A percentile compares a stretch with the other conserved stretches of the same genome.
Conservation (phyloP, 2,797 vertebrate genomes). For the Lutra lutra region DNA sequence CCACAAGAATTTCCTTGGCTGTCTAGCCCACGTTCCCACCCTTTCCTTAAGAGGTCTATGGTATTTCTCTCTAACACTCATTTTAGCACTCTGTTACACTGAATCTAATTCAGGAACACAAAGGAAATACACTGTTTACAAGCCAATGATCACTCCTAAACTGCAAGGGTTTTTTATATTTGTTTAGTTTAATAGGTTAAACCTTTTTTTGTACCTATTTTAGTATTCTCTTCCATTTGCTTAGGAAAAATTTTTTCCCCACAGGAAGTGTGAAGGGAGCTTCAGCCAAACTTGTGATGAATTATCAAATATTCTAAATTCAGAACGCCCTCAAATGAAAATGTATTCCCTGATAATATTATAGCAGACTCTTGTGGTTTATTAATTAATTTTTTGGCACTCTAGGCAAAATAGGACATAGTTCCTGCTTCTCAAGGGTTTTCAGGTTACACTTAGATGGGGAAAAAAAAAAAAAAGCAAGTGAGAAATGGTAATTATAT, state of each 20-base stretch:
- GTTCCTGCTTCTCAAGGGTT: background rate
- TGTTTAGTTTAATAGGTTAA: background rate
- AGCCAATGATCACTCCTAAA: constrained; percentile 20
- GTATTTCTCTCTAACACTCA: background rate
- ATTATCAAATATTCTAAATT: constrained; percentile 37
- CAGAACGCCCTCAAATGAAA: constrained; percentile 31
- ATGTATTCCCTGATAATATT: background rate
- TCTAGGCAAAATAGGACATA: background rate
- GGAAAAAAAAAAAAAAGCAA: background rate
- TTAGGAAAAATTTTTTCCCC: background rate
- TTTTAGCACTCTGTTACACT: background rate
- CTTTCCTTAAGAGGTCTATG: background rate
- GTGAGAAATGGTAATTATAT: background rate
- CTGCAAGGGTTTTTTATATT: background rate
- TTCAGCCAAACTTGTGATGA: background rate
- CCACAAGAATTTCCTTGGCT: background rate
- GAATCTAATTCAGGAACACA: background rate
- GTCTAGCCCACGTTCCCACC: background rate
- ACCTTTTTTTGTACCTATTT: background rate
- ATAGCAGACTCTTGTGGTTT: background rate
- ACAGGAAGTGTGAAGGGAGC: background rate
- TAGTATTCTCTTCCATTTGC: background rate
- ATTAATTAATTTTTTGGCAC: background rate
- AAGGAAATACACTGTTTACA: background rate
- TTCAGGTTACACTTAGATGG: constrained; percentile 32